These are phyloP conservation scores for Pedetes capensis DNA, from an alignment of 2,113 vertebrate genomes.

Conservation along the genomic window DNA sequence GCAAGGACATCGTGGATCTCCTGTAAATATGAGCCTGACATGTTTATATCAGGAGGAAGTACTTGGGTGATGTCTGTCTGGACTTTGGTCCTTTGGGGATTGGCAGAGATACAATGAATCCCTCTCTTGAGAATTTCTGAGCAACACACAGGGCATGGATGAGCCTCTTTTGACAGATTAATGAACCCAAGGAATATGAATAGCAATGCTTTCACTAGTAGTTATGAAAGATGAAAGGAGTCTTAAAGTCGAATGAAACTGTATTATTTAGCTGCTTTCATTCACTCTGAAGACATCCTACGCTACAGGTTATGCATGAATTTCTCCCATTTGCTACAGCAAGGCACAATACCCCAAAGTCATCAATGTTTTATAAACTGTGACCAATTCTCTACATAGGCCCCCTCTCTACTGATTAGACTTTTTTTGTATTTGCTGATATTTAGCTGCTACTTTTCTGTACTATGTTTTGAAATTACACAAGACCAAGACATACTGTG, in stretches of 20 bases:
- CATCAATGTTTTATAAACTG: constrained; percentile 64
- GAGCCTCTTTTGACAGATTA: not conserved
- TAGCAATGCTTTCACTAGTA: not conserved
- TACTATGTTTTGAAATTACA: constrained; percentile 42
- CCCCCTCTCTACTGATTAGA: not conserved
- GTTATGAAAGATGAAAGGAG: constrained; percentile 17
- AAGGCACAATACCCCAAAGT: constrained; percentile 51
- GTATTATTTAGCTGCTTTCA: not conserved
- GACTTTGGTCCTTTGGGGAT: not conserved
- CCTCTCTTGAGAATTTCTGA: constrained; percentile 8
- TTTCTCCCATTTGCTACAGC: constrained; percentile 55
- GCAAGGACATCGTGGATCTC: not conserved
- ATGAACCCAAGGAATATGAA: not conserved
- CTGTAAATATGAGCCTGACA: not conserved
- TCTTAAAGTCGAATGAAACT: constrained; percentile 6
- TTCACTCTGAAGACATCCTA: constrained; percentile 32
- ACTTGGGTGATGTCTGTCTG: not conserved
- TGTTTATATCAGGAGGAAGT: not conserved
- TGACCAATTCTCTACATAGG: not conserved
- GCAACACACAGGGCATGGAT: not conserved
- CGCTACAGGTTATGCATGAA: constrained; percentile 12
- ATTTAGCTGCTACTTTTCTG: constrained; percentile 24
- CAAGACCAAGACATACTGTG: not conserved
- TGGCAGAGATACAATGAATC: not conserved
- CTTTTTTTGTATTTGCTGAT: constrained; percentile 23